These are phyloP conservation scores for Aix galericulata DNA, from an alignment of 2,113 vertebrate species.

Conservation along the genomic window DNA sequence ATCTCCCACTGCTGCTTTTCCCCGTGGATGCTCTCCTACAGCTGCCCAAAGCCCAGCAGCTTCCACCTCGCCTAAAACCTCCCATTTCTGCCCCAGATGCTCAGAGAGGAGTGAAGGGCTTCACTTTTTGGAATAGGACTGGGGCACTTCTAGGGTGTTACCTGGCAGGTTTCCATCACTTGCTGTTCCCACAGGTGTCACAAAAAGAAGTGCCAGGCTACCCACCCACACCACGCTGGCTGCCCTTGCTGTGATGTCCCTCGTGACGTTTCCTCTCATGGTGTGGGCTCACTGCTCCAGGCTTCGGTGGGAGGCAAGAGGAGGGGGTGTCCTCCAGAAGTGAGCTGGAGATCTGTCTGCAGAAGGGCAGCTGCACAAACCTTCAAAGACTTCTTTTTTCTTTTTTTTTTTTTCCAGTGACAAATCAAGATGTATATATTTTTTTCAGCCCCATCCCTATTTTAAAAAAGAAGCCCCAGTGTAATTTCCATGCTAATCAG, in stretches of 20 bases:
- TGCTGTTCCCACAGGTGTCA: neutral
- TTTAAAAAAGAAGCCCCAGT: neutral
- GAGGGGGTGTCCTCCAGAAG: neutral
- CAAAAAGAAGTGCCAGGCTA: neutral
- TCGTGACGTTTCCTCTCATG: neutral
- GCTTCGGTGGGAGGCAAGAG: neutral
- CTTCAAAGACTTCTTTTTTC: neutral
- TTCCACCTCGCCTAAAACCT: neutral
- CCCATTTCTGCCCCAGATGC: neutral
- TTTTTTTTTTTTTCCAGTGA: neutral
- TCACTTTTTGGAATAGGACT: neutral
- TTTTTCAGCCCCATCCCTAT: neutral
- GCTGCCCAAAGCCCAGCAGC: neutral
- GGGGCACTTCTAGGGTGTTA: neutral
- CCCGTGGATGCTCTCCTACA: too few relatives aligned
- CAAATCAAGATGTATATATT: neutral
- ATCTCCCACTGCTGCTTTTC: neutral
- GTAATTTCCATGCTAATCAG: slow-evolving; percentile 49
- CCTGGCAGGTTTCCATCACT: neutral
- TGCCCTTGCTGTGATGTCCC: neutral
- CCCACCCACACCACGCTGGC: neutral
- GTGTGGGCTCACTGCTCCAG: neutral
- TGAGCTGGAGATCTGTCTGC: neutral
- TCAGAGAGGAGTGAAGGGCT: neutral
- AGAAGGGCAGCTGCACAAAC: neutral